Percentiles rank a stretch among this genome's conserved stretches.
These are phyloP conservation scores for Ptilorrhoa leucosticta DNA, from an alignment of 2,113 vertebrate species.

Conservation along the genomic window DNA sequence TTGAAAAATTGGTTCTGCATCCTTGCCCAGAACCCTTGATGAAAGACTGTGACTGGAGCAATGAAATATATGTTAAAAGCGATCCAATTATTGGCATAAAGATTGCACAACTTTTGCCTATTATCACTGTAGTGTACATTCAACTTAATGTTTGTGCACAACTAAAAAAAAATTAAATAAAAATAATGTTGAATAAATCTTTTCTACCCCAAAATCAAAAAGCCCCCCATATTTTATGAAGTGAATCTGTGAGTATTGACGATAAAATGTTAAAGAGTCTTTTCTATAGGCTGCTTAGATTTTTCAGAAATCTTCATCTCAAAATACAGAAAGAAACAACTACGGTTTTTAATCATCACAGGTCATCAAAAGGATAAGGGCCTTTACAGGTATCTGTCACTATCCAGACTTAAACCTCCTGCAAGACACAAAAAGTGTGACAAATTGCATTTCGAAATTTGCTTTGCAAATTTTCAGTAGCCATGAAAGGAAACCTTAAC, in stretches of 20 bases:
- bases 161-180: not conserved
- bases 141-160: not conserved
- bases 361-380: not conserved
- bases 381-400: not conserved
- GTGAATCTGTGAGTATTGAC: not conserved
- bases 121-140: not conserved
- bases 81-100: not conserved
- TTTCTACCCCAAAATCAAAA: not conserved
- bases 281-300: not conserved
- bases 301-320: not conserved
- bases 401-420: not conserved
- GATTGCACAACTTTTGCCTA: not conserved
- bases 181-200: not conserved
- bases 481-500: not conserved
- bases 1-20: slow-evolving; percentile 18
- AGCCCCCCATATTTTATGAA: not conserved
- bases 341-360: not conserved
- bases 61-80: not conserved
- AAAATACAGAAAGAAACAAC: not conserved
- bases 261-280: not conserved
- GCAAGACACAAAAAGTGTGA: not conserved
- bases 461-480: not conserved
- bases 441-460: not conserved
- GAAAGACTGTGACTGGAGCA: not conserved
- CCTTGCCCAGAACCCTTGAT: not conserved